Conservation (phyloP, 2,797 vertebrate species). For the Labroides dimidiatus region DNA sequence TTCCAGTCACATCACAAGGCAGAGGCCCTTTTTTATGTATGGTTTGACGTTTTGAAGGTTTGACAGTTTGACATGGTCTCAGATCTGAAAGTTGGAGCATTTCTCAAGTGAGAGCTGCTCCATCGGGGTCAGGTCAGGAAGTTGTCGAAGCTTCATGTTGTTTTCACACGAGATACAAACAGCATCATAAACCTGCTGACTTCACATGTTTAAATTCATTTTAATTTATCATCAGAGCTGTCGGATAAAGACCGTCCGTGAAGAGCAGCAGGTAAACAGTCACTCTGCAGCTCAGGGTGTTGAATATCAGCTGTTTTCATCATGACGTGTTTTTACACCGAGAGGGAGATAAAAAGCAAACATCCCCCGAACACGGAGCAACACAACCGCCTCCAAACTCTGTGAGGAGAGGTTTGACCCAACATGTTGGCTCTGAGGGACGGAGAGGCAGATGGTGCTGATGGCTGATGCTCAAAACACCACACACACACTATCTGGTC, state of each 20-base stretch:
- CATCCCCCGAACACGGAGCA: slow-evolving; percentile 1
- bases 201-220: too few relatives aligned
- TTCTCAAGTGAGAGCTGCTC: too few relatives aligned
- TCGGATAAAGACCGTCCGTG: neutral
- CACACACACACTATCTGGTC: slow-evolving; percentile 34
- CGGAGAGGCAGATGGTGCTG: slow-evolving; percentile 93
- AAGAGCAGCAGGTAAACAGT: neutral
- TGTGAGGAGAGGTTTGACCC: slow-evolving; percentile 27
- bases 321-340: neutral
- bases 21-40: too few relatives aligned
- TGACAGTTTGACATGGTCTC: too few relatives aligned
- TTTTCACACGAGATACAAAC: too few relatives aligned
- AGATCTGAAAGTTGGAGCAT: too few relatives aligned
- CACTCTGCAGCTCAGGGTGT: neutral
- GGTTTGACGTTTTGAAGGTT: too few relatives aligned
- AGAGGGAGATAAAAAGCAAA: neutral
- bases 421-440: slow-evolving; percentile 90
- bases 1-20: too few relatives aligned
- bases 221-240: neutral
- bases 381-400: slow-evolving; percentile 47
- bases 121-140: too few relatives aligned
- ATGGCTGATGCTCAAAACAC: slow-evolving; percentile 87
- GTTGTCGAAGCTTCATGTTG: too few relatives aligned
- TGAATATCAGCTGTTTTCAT: neutral
- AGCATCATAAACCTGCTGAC: too few relatives aligned